Evolutionary conservation across 2,797 vertebrate species (phyloP), one percentile per base, ranked within the genome.

Genomic region (Megalops cyprinoides): DNA sequence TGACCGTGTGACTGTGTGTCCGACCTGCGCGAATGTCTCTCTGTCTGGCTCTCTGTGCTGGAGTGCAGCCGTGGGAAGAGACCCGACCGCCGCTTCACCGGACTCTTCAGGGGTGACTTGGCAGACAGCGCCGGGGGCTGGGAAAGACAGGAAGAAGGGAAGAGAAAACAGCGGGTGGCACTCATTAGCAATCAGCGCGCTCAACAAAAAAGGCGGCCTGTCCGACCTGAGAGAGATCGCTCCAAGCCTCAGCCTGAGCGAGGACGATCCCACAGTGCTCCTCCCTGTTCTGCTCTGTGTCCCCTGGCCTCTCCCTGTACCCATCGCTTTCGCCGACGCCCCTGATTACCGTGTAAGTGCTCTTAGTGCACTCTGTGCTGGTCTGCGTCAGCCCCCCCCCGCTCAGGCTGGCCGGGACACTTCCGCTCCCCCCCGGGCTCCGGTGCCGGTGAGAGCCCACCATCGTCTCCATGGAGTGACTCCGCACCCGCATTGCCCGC

Each of bases 31-130:
- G 90, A 78, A 88, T 95, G 94, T 89, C 94, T 92, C 78, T 99
- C 97, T 0, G 84, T 90, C 28, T 95, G 95, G 55, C 91, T 93
- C 85, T 99, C 98, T 0, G 96, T 95, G 91, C 92, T 95, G 0
- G 96, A 97, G 94, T 98, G 97, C 85, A 98, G 93, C 56, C 97
- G 97, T 2, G 97, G 97, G 83, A 99, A 99, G 81, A 99, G 94
- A 34, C 97, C 98, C 0, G 97, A 99, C 0, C 97, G 95, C n/a
- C 97, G 92, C 87, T 99, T 99, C 86, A 98, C 97, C 8, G 98
- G 98, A 80, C 97, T 99, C 89, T 98, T 94, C 0, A 98, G 95
- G 25, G 97, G 97, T 90, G 95, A 98, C 92, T 98, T 99, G 77
- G 92, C 91, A 0, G 95, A 93, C 89, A 49, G 67, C 0, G 91